Percentiles rank a stretch among this genome's conserved stretches.
These are phyloP conservation scores for Drosophila nigrodunni DNA, from an alignment of 1,140 invertebrate genomes.

Conservation along the genomic window DNA sequence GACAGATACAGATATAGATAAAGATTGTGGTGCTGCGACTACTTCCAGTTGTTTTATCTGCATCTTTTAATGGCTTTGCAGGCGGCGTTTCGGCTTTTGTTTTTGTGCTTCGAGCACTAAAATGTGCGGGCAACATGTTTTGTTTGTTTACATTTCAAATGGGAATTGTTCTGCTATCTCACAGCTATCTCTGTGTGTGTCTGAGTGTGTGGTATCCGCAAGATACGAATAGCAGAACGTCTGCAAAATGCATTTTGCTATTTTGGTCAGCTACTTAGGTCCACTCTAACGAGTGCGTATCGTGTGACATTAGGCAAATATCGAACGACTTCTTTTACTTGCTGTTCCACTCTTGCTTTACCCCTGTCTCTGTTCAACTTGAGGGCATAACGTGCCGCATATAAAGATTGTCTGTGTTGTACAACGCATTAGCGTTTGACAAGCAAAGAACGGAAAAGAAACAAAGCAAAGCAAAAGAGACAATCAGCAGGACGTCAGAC, in stretches of 20 bases:
- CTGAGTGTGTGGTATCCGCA: conserved; percentile 19
- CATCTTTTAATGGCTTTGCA: conserved; percentile 50
- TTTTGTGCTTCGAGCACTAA: conserved; percentile 36
- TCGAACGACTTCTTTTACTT: conserved; percentile 21
- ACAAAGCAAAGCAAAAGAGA: conserved; percentile 23
- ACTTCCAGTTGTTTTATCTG: conserved; percentile 53
- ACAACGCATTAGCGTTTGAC: conserved; percentile 53
- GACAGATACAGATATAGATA: conserved; percentile 13
- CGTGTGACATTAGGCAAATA: conserved; percentile 61
- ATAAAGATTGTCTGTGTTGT: conserved; percentile 53
- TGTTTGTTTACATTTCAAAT: conserved; percentile 75
- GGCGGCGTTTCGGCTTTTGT: conserved; percentile 45
- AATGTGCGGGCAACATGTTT: conserved; percentile 74
- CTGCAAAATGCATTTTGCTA: conserved; percentile 70
- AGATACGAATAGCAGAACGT: conserved; percentile 11
- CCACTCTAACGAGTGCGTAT: conserved; percentile 56
- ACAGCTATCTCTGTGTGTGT: conserved; percentile 35
- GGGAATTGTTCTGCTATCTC: conserved; percentile 64
- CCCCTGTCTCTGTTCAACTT: conserved; percentile 17
- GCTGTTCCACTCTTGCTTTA: conserved; percentile 13
- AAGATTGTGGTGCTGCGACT: conserved; percentile 7
- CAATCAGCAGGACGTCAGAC: conserved; percentile 37
- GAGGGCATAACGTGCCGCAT: conserved; percentile 57
- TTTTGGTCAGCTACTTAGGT: conserved; percentile 48
- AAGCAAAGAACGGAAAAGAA: conserved; percentile 14